Conservation (phyloP, 2,888 invertebrate species). For the Lordiphosa fenestrarum region DNA sequence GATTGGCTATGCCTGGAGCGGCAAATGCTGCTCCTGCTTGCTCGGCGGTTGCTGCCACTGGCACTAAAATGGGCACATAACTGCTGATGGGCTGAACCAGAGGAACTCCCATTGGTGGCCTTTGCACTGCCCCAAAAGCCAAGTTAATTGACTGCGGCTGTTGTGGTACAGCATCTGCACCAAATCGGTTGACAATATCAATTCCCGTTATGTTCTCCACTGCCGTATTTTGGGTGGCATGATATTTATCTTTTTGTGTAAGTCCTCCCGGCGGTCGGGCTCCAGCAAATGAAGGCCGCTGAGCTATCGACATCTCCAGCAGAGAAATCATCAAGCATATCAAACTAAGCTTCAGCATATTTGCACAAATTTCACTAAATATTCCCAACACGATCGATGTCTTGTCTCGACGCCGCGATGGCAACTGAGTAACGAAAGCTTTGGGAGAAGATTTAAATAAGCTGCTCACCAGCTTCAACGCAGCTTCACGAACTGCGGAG, state of each 20-base stretch:
- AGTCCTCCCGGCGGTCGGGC: conserved; percentile 82
- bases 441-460: conserved; percentile 57
- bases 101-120: conserved; percentile 68
- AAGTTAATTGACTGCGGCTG: conserved; percentile 50
- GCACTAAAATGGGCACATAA: conserved; percentile 23
- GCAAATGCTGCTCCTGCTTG: conserved; percentile 3
- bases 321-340: conserved; percentile 28
- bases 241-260: conserved; percentile 82
- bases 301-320: conserved; percentile 67
- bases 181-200: conserved; percentile 82
- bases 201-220: conserved; percentile 47
- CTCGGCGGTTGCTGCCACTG: neutral
- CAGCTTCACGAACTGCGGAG: conserved; percentile 10
- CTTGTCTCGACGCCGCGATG: conserved; percentile 11
- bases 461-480: conserved; percentile 9
- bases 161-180: conserved; percentile 80
- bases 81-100: conserved; percentile 57
- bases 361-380: too few relatives aligned
- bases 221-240: conserved; percentile 48
- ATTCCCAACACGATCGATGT: conserved; percentile 7
- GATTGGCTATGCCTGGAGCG: conserved; percentile 40
- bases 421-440: conserved; percentile 41
- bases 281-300: conserved; percentile 86
- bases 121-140: conserved; percentile 57
- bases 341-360: conserved; percentile 34